Evolutionary conservation across 2,113 vertebrate species (phyloP), one percentile per base, ranked within the genome.

Genomic region (Callipepla squamata): DNA sequence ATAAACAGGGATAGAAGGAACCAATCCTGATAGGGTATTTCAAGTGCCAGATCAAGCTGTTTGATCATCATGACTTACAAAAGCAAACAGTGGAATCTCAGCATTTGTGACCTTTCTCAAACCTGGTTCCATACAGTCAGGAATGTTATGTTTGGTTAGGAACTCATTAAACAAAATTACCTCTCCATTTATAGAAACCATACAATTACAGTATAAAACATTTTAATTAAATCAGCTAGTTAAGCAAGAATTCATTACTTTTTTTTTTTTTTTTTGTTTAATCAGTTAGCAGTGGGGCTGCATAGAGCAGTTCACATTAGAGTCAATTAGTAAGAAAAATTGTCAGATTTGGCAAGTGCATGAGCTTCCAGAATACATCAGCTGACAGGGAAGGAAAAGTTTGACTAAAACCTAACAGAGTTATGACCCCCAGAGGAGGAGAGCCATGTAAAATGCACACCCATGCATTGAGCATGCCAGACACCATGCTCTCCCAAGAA

Each of bases 221-320:
- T 97, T 97, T 95, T 94, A 97, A 96, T 97, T 97, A 98, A 96
- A 96, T 95, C 90, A 93, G 95, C 89, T 93, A 97, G 94, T 97
- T 89, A 96, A 92, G 94, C 82, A 90, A 95, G 94, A 96, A 96
- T 83, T 87, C 89, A 91, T 90, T 89, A 73, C 75, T 53, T 86
- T 81, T 40, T 74, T 28, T 72, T 80, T 93, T 87, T 91, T 17
- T 38, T 38, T 30, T 89, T 80, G 58, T 68, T 15, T 6, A 68
- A 80, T 87, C 73, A 61, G 81, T 91, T 89, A 90, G 90, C 50
- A n/a, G 86, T 73, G 80, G 95, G 65, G 72, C 84, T 89, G 94
- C 87, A 89, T 47, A 74, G 68, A 92, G 53, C 50, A 21, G 63
- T 53, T 96, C 84, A 50, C 74, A 77, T 80, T 95, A 93, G 87